Evolutionary conservation across 2,113 vertebrate genomes (phyloP).

Genomic region (Prunella fulvescens): DNA sequence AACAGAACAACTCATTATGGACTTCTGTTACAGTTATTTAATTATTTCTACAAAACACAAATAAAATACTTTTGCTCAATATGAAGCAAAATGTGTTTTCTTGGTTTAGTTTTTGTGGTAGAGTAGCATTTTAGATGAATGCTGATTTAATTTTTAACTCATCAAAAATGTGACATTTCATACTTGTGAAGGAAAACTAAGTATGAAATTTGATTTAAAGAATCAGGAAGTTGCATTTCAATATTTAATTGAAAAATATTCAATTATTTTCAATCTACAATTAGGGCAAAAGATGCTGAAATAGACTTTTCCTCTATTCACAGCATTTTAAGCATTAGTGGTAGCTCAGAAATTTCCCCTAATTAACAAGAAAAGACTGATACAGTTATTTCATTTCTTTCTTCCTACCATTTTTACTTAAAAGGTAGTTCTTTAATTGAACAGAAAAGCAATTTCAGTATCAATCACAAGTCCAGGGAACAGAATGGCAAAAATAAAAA

Average conservation of each 20-base stretch:
- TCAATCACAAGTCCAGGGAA: neutral
- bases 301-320: neutral
- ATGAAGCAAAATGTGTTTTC: neutral
- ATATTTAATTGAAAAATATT: constrained; percentile 5
- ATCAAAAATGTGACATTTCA: neutral
- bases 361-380: neutral
- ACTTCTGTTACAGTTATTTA: neutral
- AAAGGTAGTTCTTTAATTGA: constrained; percentile 13
- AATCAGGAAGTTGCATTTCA: neutral
- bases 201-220: neutral
- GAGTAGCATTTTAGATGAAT: neutral
- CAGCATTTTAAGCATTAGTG: neutral
- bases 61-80: neutral
- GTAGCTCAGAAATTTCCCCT: neutral
- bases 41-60: neutral
- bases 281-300: constrained; percentile 5
- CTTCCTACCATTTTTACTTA: neutral
- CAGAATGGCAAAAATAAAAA: neutral
- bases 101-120: neutral
- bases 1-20: neutral
- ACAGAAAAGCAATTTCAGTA: neutral
- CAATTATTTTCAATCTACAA: neutral
- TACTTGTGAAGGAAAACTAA: neutral
- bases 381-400: neutral
- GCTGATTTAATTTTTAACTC: neutral